Evolutionary conservation across 2,797 vertebrate species (phyloP).

Genomic region (Clarias fuscus): DNA sequence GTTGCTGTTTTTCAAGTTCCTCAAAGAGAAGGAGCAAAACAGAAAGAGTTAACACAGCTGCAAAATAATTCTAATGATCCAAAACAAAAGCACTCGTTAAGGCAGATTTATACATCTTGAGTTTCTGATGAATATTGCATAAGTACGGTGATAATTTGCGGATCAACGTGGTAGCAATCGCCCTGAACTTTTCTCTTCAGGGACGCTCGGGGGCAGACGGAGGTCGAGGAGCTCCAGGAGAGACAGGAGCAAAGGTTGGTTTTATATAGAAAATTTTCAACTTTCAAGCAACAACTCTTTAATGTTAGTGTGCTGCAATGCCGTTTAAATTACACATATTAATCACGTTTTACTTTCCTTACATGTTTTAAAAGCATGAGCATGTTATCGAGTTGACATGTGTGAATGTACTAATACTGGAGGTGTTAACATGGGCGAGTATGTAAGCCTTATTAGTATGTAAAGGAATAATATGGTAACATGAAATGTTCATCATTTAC

Average conservation of each 20-base stretch:
- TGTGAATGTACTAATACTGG: not conserved
- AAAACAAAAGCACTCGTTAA: not conserved
- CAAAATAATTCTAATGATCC: not conserved
- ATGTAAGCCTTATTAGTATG: not conserved
- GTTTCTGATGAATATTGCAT: slow-evolving; percentile 39
- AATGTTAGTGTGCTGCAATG: not conserved
- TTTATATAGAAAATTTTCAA: not conserved
- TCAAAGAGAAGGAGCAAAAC: too few relatives aligned
- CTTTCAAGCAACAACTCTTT: not conserved
- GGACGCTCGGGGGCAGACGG: slow-evolving; percentile 84
- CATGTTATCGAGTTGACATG: not conserved
- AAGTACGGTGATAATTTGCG: not conserved
- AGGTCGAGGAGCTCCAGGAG: slow-evolving; percentile 84
- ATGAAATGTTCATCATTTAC: not conserved
- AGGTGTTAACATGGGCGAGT: not conserved
- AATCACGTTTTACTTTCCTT: not conserved
- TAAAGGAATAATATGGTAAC: not conserved
- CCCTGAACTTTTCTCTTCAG: slow-evolving; percentile 64
- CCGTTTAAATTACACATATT: not conserved
- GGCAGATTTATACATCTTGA: slow-evolving; percentile 7
- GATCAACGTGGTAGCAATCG: not conserved
- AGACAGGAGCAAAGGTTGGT: slow-evolving; percentile 84
- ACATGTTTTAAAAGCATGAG: not conserved
- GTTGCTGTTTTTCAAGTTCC: not conserved
- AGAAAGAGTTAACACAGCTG: not conserved